Evolutionary conservation across 2,113 vertebrate genomes (phyloP), one percentile per base, ranked within the genome.

Genomic region (Ictalurus punctatus): DNA sequence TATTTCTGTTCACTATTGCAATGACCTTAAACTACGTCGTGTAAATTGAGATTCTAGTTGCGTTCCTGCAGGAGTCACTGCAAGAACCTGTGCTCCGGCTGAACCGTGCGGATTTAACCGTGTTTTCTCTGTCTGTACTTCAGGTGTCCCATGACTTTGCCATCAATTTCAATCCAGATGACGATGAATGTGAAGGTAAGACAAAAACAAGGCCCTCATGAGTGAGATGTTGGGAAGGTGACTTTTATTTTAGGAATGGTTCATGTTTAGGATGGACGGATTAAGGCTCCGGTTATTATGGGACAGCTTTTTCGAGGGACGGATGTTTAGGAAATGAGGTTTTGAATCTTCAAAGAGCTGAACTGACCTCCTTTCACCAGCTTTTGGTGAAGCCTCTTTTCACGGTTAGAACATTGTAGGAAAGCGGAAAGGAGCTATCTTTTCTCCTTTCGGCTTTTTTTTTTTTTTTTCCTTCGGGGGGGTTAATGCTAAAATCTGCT

Each of bases 141-240:
- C 94, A 99, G 98, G 98, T 99, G 73, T 99, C 98, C 74, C 98
- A 98, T 59, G 97, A 99, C 92, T 99, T 99, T 61, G 98, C 98
- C 92, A 98, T 99, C 94, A 98, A 98, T 92, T 99, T 99, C 93
- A 98, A 98, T 93, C 97, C 96, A 0, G 97, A 98, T 23, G 96
- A 99, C 0, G 97, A 98, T 1, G 98, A 98, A 95, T 99, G 98
- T 91, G 98, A 99, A 97, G 98, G 98, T 98, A 94, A 95, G 95
- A 34, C 48, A 65, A 56, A n/a, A 80, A 54, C 44, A 80, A 27
- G 25, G 13, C 1, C 48, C 21, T 48, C 40, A 23, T 25, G 21
- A 76, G 19, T 76, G 40, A 48, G 40, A 76, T n/a, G 17, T 54
- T 5, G 25, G 4, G 23, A 27, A 79, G 44, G 23, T 3, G 9